Conservation (phyloP, 2,888 invertebrate genomes). For the Mythimna ferrago region DNA sequence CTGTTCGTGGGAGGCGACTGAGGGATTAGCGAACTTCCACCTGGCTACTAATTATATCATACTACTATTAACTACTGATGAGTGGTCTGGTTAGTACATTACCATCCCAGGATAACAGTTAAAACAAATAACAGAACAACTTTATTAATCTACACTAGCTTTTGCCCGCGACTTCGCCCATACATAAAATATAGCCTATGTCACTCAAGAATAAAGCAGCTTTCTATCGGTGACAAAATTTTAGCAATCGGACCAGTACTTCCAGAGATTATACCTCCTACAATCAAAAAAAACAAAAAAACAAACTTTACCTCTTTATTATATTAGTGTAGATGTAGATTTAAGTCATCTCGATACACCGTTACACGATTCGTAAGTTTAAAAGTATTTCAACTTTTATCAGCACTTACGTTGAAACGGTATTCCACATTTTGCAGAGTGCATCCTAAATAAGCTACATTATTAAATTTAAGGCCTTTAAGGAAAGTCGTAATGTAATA, state of each 20-base stretch:
- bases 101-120: slow-evolving; percentile 3
- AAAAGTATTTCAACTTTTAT: slow-evolving; percentile 21
- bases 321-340: no score
- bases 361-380: slow-evolving; percentile 7
- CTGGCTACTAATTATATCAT: slow-evolving; percentile 39
- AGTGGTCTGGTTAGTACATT: slow-evolving; percentile 20
- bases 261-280: no score
- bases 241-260: no score
- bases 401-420: slow-evolving; percentile 19
- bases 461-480: neutral
- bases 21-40: slow-evolving; percentile 39
- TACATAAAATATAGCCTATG: no score
- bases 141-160: neutral
- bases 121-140: slow-evolving; percentile 8
- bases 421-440: slow-evolving; percentile 7
- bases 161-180: no score
- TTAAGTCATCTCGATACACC: neutral
- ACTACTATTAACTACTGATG: neutral
- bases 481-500: slow-evolving; percentile 5
- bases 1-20: slow-evolving; percentile 18
- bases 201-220: no score
- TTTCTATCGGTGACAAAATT: no score
- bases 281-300: no score
- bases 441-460: slow-evolving; percentile 8
- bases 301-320: no score